Evolutionary conservation across 2,113 vertebrate genomes (phyloP), one percentile per base, ranked within the genome.

Genomic region (Mesoclemmys tuberculata): DNA sequence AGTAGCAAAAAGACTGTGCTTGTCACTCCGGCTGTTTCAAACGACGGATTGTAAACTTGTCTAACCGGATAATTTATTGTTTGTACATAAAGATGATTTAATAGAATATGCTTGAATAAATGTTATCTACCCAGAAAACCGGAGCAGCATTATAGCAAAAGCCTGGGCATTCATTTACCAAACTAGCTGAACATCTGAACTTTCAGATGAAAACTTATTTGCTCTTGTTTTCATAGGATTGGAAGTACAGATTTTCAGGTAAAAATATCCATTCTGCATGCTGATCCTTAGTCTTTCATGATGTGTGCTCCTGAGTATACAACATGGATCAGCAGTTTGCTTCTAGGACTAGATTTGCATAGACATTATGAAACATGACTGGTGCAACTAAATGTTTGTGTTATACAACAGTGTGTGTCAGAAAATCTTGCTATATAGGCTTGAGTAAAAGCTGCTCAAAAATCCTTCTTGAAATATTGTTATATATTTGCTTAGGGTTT

Each of bases 401-500:
- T 75, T 89, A 97, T 82, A 87, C 95, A 97, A 97, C 95, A 91
- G 83, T 88, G 91, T 85, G 14, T 97, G 94, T 95, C 96, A 95
- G 95, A 84, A 95, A 94, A 97, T 93, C 94, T 85, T 93, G 93
- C 90, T 93, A 81, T 95, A 94, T 89, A 93, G 93, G 85, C 94
- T 92, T 93, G 64, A 87, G 93, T 83, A 95, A 68, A 89, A 90
- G 54, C 71, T 83, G 81, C 44, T 90, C 35, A 61, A 90, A 7
- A 54, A 49, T 41, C 19, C 31, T 56, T n/a, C 38, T 82, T 44
- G 78, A 52, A 74, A 44, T 74, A 29, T 74, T 55, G 27, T 83
- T 31, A 64, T 31, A 64, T 31, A 14, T 64, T 64, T n/a, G 14
- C 16, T 64, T 35, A n/a, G 31, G 31, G 44, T 80, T 19, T 19